phyloP scores from a whole-genome alignment of 2,888 invertebrate species.

The Agrypnus murinus region DNA sequence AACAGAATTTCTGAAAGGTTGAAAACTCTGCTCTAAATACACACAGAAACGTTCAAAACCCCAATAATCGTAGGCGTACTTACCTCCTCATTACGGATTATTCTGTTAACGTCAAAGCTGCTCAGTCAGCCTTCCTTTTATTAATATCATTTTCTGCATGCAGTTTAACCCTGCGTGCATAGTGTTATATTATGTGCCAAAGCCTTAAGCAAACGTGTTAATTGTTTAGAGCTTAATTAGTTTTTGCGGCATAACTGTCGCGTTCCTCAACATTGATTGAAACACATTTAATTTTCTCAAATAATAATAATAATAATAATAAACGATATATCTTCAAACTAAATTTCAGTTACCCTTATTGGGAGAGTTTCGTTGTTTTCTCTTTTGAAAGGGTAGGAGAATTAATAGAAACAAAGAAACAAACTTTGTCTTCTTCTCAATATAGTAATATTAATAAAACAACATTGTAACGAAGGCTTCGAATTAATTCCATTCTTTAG shows the following conservation, averaged over 20 bases:
- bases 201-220: slow-evolving; percentile 36
- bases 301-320: slow-evolving; percentile 6
- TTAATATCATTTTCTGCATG: slow-evolving; percentile 34
- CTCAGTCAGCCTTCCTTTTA: slow-evolving; percentile 6
- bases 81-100: slow-evolving; percentile 28
- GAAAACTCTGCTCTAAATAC: not conserved
- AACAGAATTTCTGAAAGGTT: not conserved
- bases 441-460: too few relatives aligned
- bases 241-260: slow-evolving; percentile 30
- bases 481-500: not conserved
- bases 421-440: too few relatives aligned
- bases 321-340: not conserved
- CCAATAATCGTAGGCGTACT: slow-evolving; percentile 25
- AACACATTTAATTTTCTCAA: slow-evolving; percentile 31
- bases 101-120: not conserved
- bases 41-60: slow-evolving; percentile 22
- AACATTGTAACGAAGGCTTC: not conserved
- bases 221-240: slow-evolving; percentile 34
- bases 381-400: too few relatives aligned
- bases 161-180: slow-evolving; percentile 22
- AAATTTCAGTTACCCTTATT: not conserved
- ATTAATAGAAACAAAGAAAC: too few relatives aligned
- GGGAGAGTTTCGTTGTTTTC: too few relatives aligned
- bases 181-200: slow-evolving; percentile 27
- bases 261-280: slow-evolving; percentile 20